Conservation (phyloP, 2,113 vertebrate species). For the Lutjanus erythropterus region DNA sequence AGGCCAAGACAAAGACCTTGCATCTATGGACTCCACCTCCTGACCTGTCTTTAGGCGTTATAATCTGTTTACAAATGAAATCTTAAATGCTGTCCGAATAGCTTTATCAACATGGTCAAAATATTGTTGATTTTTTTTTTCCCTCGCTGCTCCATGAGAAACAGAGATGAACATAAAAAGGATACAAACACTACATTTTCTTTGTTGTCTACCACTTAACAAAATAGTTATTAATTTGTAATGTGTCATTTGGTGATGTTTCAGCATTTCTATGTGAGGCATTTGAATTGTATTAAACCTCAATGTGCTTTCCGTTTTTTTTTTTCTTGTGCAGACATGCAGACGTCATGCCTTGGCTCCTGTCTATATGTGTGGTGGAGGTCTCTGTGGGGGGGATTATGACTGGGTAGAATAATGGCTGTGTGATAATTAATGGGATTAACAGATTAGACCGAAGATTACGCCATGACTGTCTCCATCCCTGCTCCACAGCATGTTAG, state of each 20-base stretch:
- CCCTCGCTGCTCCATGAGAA: neutral
- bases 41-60: slow-evolving; percentile 11
- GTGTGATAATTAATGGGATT: slow-evolving; percentile 84
- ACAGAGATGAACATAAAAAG: too few relatives aligned
- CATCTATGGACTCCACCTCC: slow-evolving; percentile 1
- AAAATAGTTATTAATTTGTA: too few relatives aligned
- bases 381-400: slow-evolving; percentile 68
- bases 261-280: neutral
- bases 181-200: neutral
- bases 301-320: neutral
- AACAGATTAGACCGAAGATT: slow-evolving; percentile 75
- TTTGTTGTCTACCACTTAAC: neutral
- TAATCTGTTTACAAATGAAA: slow-evolving; percentile 16
- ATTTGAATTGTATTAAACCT: neutral
- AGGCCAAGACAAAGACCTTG: neutral
- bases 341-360: slow-evolving; percentile 5
- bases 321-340: neutral
- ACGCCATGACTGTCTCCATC: slow-evolving; percentile 47
- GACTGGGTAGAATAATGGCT: slow-evolving; percentile 65
- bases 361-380: slow-evolving; percentile 52
- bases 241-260: neutral
- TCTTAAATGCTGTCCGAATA: neutral
- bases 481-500: slow-evolving; percentile 12
- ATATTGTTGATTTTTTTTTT: neutral
- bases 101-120: neutral